Conservation (phyloP, 2,797 vertebrate species). For the Hephaestus fuliginosus region DNA sequence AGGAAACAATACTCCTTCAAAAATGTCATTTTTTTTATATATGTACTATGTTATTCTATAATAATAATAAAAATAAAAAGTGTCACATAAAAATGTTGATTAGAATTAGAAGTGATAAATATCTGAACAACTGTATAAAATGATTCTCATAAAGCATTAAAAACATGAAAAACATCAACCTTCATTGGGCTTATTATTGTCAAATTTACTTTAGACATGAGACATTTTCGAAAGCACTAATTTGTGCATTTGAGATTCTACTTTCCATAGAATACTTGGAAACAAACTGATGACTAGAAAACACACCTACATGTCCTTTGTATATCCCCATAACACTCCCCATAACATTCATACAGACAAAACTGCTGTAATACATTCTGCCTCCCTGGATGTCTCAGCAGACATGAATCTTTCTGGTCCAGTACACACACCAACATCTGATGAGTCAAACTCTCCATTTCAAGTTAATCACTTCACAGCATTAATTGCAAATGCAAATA, state of each 20-base stretch:
- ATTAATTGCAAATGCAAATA: conserved; percentile 99
- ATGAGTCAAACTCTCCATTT: conserved; percentile 98
- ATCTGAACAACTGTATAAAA: neutral
- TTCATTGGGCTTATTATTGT: no score
- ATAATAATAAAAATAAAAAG: no score
- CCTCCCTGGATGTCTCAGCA: conserved; percentile 87
- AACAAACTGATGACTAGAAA: neutral
- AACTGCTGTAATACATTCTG: neutral
- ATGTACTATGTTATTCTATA: no score
- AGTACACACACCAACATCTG: conserved; percentile 93
- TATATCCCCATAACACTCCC: neutral
- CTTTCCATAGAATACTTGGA: neutral
- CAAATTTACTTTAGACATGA: neutral
- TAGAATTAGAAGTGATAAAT: neutral
- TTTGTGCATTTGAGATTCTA: neutral
- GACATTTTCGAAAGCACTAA: neutral
- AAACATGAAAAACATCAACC: neutral
- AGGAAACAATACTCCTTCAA: no score
- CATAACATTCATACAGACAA: neutral
- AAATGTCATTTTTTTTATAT: no score
- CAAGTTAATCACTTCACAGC: conserved; percentile 97
- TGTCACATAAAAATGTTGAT: no score
- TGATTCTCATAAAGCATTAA: neutral
- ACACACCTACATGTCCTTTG: neutral
- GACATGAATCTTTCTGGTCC: conserved; percentile 91